Evolutionary conservation across 2,797 vertebrate species (phyloP), one percentile per base, ranked within the genome.

Genomic region (Sitta carolinensis): DNA sequence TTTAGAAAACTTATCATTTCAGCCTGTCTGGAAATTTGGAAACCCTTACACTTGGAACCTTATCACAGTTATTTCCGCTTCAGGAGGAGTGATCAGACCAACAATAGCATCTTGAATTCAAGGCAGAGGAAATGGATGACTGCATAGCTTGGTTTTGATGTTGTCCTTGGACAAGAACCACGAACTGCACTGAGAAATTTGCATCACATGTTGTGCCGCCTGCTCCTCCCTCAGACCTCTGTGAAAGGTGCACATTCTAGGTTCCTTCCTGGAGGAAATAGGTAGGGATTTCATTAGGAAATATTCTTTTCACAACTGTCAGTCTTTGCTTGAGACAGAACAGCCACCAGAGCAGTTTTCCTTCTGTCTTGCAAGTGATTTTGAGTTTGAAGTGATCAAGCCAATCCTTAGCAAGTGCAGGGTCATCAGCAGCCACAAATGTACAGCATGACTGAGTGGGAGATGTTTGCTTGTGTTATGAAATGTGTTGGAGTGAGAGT

Each of bases 11-110:
- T 93, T 96, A 94, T 96, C 96, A 96, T 96, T 97, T 82, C 62
- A 97, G 77, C 77, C 94, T 97, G 94, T 75, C 91, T 97, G 88
- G 74, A 97, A 97, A 97, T 97, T 96, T 97, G 96, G 96, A 97
- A 97, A 94, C 95, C 96, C 93, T 97, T 96, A 93, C 91, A 95
- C 84, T 88, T 94, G 84, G 88, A 94, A 94, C 73, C 72, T 97
- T 98, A 97, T 97, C 97, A 94, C 84, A 95, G 96, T 93, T 48
- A 91, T 97, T 98, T 97, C 95, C 32, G 17, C 75, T 94, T 90
- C 91, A 96, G 75, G 95, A 97, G 94, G 83, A 96, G 55, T 90
- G 55, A 96, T 95, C 29, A 83, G 83, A 93, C 82, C 58, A 91
- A 94, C 52, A 91, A 87, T 19, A 89, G 89, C 94, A 97, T 97